Evolutionary conservation across 1,140 invertebrate species (phyloP), one percentile per base, ranked within the genome.

Genomic region (Saccostrea glomerata): DNA sequence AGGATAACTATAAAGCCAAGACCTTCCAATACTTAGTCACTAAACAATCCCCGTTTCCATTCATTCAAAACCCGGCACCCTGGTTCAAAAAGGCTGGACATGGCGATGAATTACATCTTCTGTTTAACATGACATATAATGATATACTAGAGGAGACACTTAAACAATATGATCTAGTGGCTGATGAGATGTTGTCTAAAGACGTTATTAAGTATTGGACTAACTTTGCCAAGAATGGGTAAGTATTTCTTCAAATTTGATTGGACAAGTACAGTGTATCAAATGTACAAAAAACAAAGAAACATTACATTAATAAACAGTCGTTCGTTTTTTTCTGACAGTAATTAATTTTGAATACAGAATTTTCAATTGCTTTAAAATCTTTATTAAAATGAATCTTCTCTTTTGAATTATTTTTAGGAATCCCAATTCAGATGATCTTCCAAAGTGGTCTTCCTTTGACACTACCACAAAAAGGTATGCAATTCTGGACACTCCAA

Each of bases 141-240:
- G 25, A 36, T 30, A 30, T 73, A 12, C 15, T 9, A 15, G 13
- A 13, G 3, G 70, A 73, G 25, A 73, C 23, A 30, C 12, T 36
- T 11, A 73, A 30, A 3, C 11, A 30, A 30, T 11, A 15, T 30
- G 25, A 73, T 73, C 7, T 11, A 15, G 70, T 7, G 7, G 70
- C 23, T 1, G 25, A 36, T 3, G 70, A 73, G 23, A 25, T 36
- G 25, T 96, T 99, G 20, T 97, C 98, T 0, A 97, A 98, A 94
- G 97, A 97, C 87, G 97, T 98, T 85, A 98, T 99, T 96, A 96
- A 97, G 36, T 98, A 98, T 93, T 97, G 98, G 95, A 97, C 97
- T 17, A 99, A 99, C 95, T 99, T 99, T 93, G 98, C 98, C 15
- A 97, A 97, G 93, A 97, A 97, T 23, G 98, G 98, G 98, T 99